Evolutionary conservation across 1,140 invertebrate species (phyloP).

Genomic region (Drosophila simulans): DNA sequence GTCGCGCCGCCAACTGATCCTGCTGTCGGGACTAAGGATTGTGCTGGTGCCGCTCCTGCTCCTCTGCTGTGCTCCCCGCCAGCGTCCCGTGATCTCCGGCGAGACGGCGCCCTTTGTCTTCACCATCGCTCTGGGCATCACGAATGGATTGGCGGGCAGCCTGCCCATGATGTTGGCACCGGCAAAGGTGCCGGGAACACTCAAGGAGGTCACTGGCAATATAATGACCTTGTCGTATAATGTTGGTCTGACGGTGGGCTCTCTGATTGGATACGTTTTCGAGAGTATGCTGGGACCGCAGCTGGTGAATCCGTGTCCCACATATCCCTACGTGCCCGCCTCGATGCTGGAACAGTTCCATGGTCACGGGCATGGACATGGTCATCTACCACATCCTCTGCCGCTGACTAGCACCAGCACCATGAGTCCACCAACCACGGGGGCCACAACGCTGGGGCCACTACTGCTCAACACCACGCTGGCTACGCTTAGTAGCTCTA

Average conservation of each 20-base stretch:
- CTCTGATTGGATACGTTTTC: constrained; percentile 92
- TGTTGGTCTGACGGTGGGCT: constrained; percentile 92
- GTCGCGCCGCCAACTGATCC: constrained; percentile 90
- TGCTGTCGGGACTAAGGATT: constrained; percentile 89
- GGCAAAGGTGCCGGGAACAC: constrained; percentile 91
- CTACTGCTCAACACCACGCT: constrained; percentile 70
- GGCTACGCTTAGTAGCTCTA: constrained; percentile 13
- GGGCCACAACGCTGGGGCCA: constrained; percentile 46
- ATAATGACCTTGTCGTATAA: constrained; percentile 97
- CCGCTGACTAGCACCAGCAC: constrained; percentile 55
- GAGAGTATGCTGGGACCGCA: constrained; percentile 90
- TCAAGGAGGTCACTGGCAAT: constrained; percentile 93
- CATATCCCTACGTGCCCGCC: constrained; percentile 68
- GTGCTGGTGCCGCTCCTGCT: constrained; percentile 92
- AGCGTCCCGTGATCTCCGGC: constrained; percentile 89
- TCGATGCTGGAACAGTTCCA: constrained; percentile 58
- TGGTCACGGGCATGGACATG: constrained; percentile 32
- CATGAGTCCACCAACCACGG: constrained; percentile 31
- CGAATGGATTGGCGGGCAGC: constrained; percentile 94
- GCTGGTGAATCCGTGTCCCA: constrained; percentile 84
- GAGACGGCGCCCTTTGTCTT: constrained; percentile 88
- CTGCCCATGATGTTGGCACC: constrained; percentile 96
- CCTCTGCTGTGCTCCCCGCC: constrained; percentile 91
- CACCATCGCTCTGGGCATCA: constrained; percentile 91
- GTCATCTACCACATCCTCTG: constrained; percentile 45